These are phyloP conservation scores for Globia sparganii DNA, from an alignment of 2,888 invertebrate genomes.

Conservation along the genomic window DNA sequence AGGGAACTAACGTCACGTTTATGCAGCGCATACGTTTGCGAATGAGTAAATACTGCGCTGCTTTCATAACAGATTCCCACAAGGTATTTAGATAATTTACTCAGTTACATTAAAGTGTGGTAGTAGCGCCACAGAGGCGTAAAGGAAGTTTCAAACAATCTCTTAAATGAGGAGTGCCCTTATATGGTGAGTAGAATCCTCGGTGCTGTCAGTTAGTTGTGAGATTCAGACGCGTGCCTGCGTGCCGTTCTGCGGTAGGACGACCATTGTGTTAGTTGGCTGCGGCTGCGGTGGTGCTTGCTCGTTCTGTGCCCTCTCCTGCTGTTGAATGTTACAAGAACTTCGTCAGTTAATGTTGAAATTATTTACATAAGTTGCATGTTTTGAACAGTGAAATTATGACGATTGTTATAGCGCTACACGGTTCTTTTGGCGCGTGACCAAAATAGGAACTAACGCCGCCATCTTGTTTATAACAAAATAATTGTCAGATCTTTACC, in stretches of 20 bases:
- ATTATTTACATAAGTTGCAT: not conserved
- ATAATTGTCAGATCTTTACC: not conserved
- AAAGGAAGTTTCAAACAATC: not conserved
- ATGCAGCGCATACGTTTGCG: not conserved
- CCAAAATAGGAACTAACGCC: not conserved
- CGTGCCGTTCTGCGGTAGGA: slow-evolving; percentile 78
- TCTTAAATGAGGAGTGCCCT: slow-evolving; percentile 26
- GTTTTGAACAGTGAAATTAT: not conserved
- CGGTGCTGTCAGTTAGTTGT: slow-evolving; percentile 53
- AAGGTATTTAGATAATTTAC: not conserved
- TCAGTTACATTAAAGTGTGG: not conserved
- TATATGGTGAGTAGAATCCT: slow-evolving; percentile 58
- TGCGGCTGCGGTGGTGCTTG: slow-evolving; percentile 51
- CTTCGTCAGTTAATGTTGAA: not conserved
- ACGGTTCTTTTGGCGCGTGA: not conserved
- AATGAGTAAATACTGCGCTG: not conserved
- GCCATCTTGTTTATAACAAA: not conserved
- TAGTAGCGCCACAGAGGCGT: not conserved
- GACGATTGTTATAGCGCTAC: not conserved
- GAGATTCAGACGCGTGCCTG: slow-evolving; percentile 85
- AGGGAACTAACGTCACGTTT: not conserved
- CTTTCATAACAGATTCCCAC: not conserved
- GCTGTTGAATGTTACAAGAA: slow-evolving; percentile 20
- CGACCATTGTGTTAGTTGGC: slow-evolving; percentile 79
- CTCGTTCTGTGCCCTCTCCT: slow-evolving; percentile 69